Conservation (phyloP, 2,113 vertebrate genomes). For the Etheostoma cragini region DNA sequence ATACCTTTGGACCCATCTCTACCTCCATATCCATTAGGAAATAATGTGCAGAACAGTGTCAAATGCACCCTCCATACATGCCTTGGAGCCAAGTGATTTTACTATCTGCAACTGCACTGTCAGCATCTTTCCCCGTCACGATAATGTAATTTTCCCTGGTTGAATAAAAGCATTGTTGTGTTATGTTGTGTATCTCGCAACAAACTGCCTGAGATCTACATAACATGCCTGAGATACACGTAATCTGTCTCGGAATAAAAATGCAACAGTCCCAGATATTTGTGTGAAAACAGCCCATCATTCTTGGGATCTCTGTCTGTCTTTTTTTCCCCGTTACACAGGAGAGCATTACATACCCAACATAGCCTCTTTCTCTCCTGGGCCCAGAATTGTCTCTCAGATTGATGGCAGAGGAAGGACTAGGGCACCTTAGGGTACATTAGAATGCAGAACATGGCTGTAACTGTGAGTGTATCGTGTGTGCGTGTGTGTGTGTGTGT, state of each 20-base stretch:
- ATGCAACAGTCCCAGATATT: conserved; percentile 38
- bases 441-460: conserved; percentile 64
- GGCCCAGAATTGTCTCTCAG: conserved; percentile 73
- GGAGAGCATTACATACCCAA: conserved; percentile 53
- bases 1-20: not conserved
- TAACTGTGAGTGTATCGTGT: conserved; percentile 35
- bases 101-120: conserved; percentile 64
- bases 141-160: conserved; percentile 54
- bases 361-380: conserved; percentile 60
- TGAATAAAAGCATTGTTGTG: conserved; percentile 57
- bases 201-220: conserved; percentile 34
- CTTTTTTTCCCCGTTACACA: conserved; percentile 14
- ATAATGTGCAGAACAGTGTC: conserved; percentile 35
- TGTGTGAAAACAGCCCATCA: conserved; percentile 32
- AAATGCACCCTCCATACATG: conserved; percentile 10
- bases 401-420: conserved; percentile 75
- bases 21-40: conserved; percentile 19
- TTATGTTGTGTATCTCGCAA: conserved; percentile 41
- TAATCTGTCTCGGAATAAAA: conserved; percentile 44
- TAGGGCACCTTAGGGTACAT: conserved; percentile 68
- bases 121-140: conserved; percentile 57
- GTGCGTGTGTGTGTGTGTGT: conserved; percentile 19
- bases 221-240: conserved; percentile 30
- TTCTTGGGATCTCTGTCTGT: conserved; percentile 39
- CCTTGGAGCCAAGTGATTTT: conserved; percentile 44